A percentile compares a stretch with the other conserved stretches of the same genome.
These are phyloP conservation scores for Erythrocebus patas DNA, from an alignment of 2,113 vertebrate genomes.

Conservation along the genomic window DNA sequence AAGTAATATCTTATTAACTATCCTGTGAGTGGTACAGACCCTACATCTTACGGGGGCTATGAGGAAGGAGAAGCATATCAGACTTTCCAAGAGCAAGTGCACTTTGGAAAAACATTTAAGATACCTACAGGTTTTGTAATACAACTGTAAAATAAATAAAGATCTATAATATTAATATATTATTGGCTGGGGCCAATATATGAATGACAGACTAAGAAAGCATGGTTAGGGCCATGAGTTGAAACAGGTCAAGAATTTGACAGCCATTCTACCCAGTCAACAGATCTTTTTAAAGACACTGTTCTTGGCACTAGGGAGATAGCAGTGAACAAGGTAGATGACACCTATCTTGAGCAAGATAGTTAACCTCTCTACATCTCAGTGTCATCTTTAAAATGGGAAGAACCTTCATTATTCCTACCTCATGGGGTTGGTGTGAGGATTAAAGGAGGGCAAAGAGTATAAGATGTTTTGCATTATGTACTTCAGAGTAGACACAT, in stretches of 20 bases:
- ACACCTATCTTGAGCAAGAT: not conserved
- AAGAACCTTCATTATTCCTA: conserved; percentile 28
- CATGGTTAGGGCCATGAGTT: not conserved
- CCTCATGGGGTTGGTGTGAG: not conserved
- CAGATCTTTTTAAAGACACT: not conserved
- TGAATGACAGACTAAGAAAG: not conserved
- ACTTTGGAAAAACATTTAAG: not conserved
- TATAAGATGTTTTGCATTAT: conserved; percentile 41
- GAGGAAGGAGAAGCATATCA: not conserved
- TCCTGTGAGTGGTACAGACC: not conserved
- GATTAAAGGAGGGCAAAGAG: conserved; percentile 3
- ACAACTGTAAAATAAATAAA: not conserved
- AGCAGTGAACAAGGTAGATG: not conserved
- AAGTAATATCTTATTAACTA: not conserved
- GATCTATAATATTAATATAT: not conserved
- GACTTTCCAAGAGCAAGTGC: not conserved
- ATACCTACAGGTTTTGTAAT: not conserved
- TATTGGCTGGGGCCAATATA: not conserved
- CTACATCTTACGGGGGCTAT: not conserved
- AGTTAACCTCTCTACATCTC: conserved; percentile 29
- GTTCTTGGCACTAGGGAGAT: not conserved
- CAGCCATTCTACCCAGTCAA: not conserved
- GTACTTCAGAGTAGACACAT: conserved; percentile 35
- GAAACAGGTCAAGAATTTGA: not conserved
- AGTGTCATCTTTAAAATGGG: not conserved